A percentile compares a stretch with the other conserved stretches of the same genome.
phyloP scores from a whole-genome alignment of 2,113 vertebrate species.

The Upupa epops region DNA sequence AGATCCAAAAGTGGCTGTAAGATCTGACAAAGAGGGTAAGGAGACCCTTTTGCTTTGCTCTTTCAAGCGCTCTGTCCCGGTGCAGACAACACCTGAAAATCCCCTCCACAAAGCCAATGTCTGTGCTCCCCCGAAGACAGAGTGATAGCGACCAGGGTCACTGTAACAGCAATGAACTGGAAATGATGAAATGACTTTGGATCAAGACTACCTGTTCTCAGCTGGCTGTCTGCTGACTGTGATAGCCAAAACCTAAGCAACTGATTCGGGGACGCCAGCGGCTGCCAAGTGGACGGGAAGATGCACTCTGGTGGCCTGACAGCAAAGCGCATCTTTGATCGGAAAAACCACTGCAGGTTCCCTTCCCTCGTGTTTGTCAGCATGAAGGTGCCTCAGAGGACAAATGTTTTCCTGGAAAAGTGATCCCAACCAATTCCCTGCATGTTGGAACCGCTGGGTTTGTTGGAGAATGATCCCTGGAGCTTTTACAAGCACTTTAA shows the following conservation, averaged over 20 bases:
- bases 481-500: background rate
- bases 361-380: background rate
- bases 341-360: background rate
- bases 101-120: background rate
- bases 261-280: background rate
- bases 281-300: background rate
- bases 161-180: constrained; percentile 17
- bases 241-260: background rate
- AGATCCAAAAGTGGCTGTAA: background rate
- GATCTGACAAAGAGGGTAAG: background rate
- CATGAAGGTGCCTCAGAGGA: background rate
- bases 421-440: background rate
- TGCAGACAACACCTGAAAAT: background rate
- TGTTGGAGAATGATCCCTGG: background rate
- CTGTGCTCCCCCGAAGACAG: background rate
- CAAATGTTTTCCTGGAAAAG: background rate
- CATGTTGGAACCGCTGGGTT: background rate
- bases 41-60: background rate
- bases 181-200: constrained; percentile 19
- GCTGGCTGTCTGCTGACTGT: background rate
- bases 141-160: background rate
- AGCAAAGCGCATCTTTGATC: background rate
- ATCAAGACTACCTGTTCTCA: background rate
- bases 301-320: constrained; percentile 1
- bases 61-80: background rate